Conservation (phyloP, 2,888 invertebrate species). For the Melinaea menophilus region DNA sequence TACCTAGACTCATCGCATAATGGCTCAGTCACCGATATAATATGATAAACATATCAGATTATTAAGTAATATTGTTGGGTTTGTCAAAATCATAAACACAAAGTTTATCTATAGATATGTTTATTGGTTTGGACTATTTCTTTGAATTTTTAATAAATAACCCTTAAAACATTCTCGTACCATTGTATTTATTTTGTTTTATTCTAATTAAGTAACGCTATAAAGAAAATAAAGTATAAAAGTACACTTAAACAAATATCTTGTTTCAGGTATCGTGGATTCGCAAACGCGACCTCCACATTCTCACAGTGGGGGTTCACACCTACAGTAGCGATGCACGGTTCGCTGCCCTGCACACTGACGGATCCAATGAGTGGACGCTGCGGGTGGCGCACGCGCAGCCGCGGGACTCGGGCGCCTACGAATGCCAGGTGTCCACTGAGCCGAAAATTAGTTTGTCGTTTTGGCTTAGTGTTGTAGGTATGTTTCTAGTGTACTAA, state of each 20-base stretch:
- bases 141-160: too few relatives aligned
- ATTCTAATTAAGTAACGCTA: too few relatives aligned
- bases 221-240: too few relatives aligned
- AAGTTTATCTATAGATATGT: too few relatives aligned
- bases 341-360: conserved; percentile 82
- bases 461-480: conserved; percentile 86
- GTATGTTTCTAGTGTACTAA: conserved; percentile 71
- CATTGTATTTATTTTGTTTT: too few relatives aligned
- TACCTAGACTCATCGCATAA: background rate
- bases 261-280: conserved; percentile 89
- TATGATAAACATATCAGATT: background rate
- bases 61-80: too few relatives aligned
- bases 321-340: conserved; percentile 83
- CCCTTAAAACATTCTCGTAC: too few relatives aligned
- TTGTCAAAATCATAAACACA: too few relatives aligned
- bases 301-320: conserved; percentile 81
- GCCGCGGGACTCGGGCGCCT: conserved; percentile 90
- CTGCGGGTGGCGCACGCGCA: conserved; percentile 77
- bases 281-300: conserved; percentile 88
- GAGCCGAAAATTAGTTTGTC: conserved; percentile 92
- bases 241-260: background rate
- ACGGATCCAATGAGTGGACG: conserved; percentile 82
- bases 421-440: conserved; percentile 95
- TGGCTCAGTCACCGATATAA: background rate
- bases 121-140: too few relatives aligned